Evolutionary conservation across 1,140 invertebrate species (phyloP).

Genomic region (Elysia chlorotica): DNA sequence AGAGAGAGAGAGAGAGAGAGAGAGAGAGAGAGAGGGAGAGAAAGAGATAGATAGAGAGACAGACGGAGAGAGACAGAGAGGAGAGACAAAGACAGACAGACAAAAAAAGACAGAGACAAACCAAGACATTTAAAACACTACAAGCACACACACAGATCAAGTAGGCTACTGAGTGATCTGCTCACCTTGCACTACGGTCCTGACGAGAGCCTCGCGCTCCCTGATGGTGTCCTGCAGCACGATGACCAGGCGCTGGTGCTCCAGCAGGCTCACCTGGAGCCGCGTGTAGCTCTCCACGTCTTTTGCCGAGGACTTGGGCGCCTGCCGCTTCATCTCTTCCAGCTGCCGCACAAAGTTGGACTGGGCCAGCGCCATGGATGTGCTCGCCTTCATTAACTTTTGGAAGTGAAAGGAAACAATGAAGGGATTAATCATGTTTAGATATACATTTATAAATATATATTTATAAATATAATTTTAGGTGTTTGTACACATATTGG

Average conservation of each 20-base stretch:
- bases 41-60: no score
- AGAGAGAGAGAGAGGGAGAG: no score
- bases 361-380: constrained; percentile 12
- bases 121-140: neutral
- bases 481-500: no score
- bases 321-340: constrained; percentile 12
- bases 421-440: no score
- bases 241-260: constrained; percentile 15
- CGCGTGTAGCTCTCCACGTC: constrained; percentile 18
- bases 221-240: constrained; percentile 5
- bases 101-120: neutral
- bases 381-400: constrained; percentile 9
- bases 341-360: constrained; percentile 8
- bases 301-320: neutral
- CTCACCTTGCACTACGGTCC: constrained; percentile 17
- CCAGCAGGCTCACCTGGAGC: constrained; percentile 11
- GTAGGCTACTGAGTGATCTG: neutral
- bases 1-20: no score
- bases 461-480: no score
- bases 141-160: neutral
- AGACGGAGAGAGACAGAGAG: no score
- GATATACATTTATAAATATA: no score
- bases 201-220: neutral
- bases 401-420: no score
- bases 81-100: neutral